These are phyloP conservation scores for Aspiorhynchus laticeps DNA, from an alignment of 2,113 vertebrate species.

Conservation along the genomic window DNA sequence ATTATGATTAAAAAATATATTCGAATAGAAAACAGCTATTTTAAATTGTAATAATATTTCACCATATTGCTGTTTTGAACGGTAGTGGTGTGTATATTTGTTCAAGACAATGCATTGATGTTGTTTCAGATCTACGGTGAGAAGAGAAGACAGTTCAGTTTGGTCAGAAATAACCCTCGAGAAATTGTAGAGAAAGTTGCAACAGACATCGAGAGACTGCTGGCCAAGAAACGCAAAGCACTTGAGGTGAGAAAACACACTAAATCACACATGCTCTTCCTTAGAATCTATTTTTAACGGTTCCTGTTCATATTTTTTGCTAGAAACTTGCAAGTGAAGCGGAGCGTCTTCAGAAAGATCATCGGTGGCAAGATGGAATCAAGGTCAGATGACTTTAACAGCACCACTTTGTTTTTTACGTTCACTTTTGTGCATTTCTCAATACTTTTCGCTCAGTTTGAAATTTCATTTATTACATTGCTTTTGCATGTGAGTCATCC, in stretches of 20 bases:
- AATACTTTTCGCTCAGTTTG: background rate
- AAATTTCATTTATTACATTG: background rate
- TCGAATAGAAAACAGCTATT: too few relatives aligned
- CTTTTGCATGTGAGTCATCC: background rate
- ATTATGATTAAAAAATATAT: too few relatives aligned
- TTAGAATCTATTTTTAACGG: background rate
- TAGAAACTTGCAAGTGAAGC: slow-evolving; percentile 91
- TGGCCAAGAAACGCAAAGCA: slow-evolving; percentile 95
- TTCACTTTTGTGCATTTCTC: background rate
- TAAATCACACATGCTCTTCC: background rate
- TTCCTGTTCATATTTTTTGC: background rate
- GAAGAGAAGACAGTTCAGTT: slow-evolving; percentile 88
- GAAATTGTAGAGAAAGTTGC: slow-evolving; percentile 94
- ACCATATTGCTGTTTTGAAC: too few relatives aligned
- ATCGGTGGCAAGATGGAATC: slow-evolving; percentile 94
- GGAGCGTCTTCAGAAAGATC: slow-evolving; percentile 90
- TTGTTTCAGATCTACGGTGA: slow-evolving; percentile 90
- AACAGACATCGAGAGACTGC: slow-evolving; percentile 91
- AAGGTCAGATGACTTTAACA: slow-evolving; percentile 78
- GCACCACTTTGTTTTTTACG: background rate
- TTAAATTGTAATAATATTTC: too few relatives aligned
- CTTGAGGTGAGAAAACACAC: slow-evolving; percentile 83
- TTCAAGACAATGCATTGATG: too few relatives aligned
- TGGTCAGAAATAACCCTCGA: slow-evolving; percentile 89
- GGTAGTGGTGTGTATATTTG: too few relatives aligned